Evolutionary conservation across 2,888 invertebrate species (phyloP), one percentile per base, ranked within the genome.

Genomic region (Sarcophaga caerulescens): DNA sequence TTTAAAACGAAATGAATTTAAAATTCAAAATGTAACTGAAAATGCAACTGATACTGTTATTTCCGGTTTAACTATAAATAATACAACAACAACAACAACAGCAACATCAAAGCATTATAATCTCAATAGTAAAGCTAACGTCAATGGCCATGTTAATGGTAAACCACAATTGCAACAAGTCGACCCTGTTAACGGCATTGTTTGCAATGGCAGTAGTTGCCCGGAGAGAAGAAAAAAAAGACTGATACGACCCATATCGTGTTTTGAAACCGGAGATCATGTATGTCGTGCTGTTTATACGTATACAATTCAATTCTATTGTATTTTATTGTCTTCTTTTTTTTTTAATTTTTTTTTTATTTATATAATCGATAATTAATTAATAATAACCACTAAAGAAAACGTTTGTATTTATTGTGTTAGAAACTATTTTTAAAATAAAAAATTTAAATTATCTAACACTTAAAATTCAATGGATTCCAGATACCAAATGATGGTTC

Each of bases 221-320:
- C 52, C 47, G 14, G 45, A 45, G 45, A 73, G 84, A n/a, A 81
- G 74, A 35, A 68, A 68, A 47, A 79, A 12, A 68, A 82, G 78
- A 52, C 74, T 78, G 59, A 66, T 78, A 73, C 77, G 83, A 52
- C 86, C 84, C 70, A 78, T 84, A 62, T 86, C 86, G 21, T 84
- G 74, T 81, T 86, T 81, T 45, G 84, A 86, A 59, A 74, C 84
- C 25, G 44, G 70, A 60, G 86, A 86, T 86, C 84, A 86, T 86
- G 86, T 86, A 86, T 65, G 86, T 52, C 52, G 35, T 35, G 35
- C 35, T 35, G 35, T 35, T 52, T 52, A 47, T 14, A 77, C 57
- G 47, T 62, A 69, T 69, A 57, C 21, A 25, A 35, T 21, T 80
- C 66, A 19, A 47, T 60, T 63, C 52, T 35, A 17, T 57, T 25